Base-by-base conservation (phyloP, 1,140 invertebrate species). In the Arion vulgaris region DNA sequence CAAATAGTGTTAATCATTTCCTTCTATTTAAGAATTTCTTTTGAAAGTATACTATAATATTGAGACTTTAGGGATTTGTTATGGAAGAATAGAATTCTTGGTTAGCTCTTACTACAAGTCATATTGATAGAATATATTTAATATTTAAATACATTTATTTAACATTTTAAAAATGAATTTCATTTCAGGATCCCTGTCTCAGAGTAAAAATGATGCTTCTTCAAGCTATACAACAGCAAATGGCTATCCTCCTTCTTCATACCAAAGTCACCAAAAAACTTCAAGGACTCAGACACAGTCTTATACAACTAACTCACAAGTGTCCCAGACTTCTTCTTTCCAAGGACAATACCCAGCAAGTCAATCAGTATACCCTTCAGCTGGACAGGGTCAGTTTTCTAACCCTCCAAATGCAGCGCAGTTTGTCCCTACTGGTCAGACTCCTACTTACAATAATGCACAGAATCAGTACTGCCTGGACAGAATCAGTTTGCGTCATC, bases 391-490 rank as follows among this genome's bases (percentile, higher is more conserved):
- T n/a, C 81, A 77, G 68, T 83, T 79, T 45, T 57, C 76, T 28
- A 53, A 34, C 45, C 34, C 72, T 15, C 51, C 53, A 11, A 76
- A 38, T 76, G 62, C 74, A 26, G 78, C n/a, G 34, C 68, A 76
- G 66, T 72, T 28, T 36, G 51, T 36, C 19, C 81, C 51, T 49
- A 32, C 80, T 62, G 76, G 68, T 36, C 77, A 51, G 62, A 87
- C 84, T 51, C 75, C 45, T 36, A 86, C 85, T 72, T 88, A 83
- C 71, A 86, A 87, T 78, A 77, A 84, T 81, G 85, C 85, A 79
- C 87, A 87, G 78, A 88, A 84, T 72, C 88, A 88, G 82, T 89
- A 86, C 82, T 81, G n/a, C 62, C 84, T 80, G 84, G 86, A 76
- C 86, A 88, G 49, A 87, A 85, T 78, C 85, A 76, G 34, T 83